Evolutionary conservation across 2,113 vertebrate species (phyloP), one percentile per base, ranked within the genome.

Genomic region (Indicator indicator): DNA sequence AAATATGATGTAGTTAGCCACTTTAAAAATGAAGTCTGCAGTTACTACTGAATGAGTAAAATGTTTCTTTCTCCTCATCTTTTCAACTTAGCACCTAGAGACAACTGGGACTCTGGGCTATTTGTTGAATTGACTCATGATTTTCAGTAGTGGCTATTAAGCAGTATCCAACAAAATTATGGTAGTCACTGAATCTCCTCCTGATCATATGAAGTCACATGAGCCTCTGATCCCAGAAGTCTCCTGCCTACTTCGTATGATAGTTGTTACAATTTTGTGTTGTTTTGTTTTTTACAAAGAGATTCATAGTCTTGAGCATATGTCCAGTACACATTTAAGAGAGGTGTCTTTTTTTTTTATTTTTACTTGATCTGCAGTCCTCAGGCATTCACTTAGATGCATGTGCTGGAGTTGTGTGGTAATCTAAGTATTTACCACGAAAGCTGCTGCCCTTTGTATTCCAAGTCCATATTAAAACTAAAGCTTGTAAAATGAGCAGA

Each of bases 161-260:
- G 55, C 23, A 55, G 3, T 70, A 85, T 83, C 73, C 27, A 64
- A 6, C 14, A 73, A 65, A 93, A 56, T 32, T 0, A 44, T 63
- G 20, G 11, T 62, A 79, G 14, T 55, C 33, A 42, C 21, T 64
- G 78, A 38, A 60, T 85, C 19, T 67, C 5, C 65, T 79, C 79
- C 46, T 3, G 2, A 87, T 62, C 42, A 2, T 92, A 20, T 14
- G 2, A 27, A 67, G 55, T 91, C 68, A 64, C 5, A 0, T 81
- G 89, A 68, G 24, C 14, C 78, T 83, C 72, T 93, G 55, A 88
- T 84, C 75, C 67, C 80, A 88, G 88, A 81, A 56, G 75, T 91
- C 70, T 28, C 40, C 71, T 92, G 63, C 33, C 54, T 60, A 46
- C 42, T 88, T 89, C 16, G 3, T 81, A 20, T 68, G 48, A 33